Evolutionary conservation across 2,888 invertebrate species (phyloP).

Genomic region (Pachymerium ferrugineum): DNA sequence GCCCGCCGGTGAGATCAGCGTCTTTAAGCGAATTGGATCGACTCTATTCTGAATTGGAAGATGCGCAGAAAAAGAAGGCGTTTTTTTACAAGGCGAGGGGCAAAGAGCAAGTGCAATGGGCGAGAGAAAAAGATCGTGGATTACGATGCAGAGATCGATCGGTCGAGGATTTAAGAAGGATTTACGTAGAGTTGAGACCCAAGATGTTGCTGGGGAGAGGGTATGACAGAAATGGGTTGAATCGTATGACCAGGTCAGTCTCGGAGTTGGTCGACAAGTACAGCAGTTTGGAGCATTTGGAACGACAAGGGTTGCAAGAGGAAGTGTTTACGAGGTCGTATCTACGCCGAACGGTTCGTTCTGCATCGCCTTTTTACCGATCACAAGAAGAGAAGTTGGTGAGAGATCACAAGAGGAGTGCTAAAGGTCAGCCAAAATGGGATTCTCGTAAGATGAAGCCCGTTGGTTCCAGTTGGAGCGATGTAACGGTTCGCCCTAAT

Average conservation of each 20-base stretch:
- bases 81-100: slow-evolving; percentile 74
- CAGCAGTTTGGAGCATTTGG: slow-evolving; percentile 18
- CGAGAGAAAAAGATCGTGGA: slow-evolving; percentile 61
- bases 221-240: not conserved
- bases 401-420: no score
- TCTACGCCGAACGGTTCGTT: not conserved
- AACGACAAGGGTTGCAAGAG: not conserved
- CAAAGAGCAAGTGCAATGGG: slow-evolving; percentile 69
- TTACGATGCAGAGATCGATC: slow-evolving; percentile 77
- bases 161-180: slow-evolving; percentile 68
- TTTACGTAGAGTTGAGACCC: slow-evolving; percentile 9
- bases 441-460: no score
- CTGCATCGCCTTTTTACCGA: not conserved
- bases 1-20: not conserved
- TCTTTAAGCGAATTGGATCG: slow-evolving; percentile 59
- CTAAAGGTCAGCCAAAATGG: not conserved
- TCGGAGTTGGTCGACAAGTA: slow-evolving; percentile 34
- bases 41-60: slow-evolving; percentile 68
- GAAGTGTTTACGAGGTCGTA: not conserved
- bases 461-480: no score
- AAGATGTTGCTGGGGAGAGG: not conserved
- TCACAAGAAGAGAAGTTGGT: not conserved
- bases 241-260: slow-evolving; percentile 31
- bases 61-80: slow-evolving; percentile 74
- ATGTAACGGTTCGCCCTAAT: not conserved